These are phyloP conservation scores for Excalfactoria chinensis DNA, from an alignment of 2,113 vertebrate species.

Conservation along the genomic window DNA sequence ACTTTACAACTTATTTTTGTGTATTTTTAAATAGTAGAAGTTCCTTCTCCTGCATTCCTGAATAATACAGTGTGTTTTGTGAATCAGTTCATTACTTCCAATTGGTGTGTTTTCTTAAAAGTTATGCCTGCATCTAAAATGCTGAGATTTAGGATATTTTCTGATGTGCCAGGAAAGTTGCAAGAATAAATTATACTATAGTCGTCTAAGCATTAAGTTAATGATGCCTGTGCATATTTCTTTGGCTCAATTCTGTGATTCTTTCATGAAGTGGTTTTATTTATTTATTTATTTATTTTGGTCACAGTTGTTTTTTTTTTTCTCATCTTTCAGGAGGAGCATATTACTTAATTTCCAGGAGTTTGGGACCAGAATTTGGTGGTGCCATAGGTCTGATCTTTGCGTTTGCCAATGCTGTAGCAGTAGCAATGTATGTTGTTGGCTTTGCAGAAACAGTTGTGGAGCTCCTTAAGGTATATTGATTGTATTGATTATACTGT, in stretches of 20 bases:
- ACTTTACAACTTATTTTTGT: background rate
- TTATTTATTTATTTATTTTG: too few species aligned
- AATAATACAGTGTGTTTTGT: background rate
- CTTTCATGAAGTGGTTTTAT: background rate
- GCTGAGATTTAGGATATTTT: background rate
- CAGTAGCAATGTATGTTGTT: slow-evolving; percentile 99
- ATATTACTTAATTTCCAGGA: slow-evolving; percentile 97
- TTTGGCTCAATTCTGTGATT: too few species aligned
- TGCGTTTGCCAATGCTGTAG: slow-evolving; percentile 97
- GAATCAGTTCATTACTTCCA: background rate
- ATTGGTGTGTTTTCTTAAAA: background rate
- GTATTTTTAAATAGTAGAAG: background rate
- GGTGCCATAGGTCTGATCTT: slow-evolving; percentile 98
- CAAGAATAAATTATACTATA: background rate
- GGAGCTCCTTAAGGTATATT: slow-evolving; percentile 86
- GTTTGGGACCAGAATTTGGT: slow-evolving; percentile 96
- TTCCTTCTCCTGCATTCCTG: background rate
- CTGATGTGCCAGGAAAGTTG: background rate
- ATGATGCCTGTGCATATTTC: background rate
- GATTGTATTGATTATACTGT: background rate
- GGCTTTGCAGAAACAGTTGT: slow-evolving; percentile 97
- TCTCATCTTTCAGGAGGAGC: slow-evolving; percentile 85
- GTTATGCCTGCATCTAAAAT: background rate
- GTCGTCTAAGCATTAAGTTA: accelerated
- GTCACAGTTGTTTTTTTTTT: background rate